These are phyloP conservation scores for Dynastes grantii DNA, from an alignment of 2,888 invertebrate genomes.

Conservation along the genomic window DNA sequence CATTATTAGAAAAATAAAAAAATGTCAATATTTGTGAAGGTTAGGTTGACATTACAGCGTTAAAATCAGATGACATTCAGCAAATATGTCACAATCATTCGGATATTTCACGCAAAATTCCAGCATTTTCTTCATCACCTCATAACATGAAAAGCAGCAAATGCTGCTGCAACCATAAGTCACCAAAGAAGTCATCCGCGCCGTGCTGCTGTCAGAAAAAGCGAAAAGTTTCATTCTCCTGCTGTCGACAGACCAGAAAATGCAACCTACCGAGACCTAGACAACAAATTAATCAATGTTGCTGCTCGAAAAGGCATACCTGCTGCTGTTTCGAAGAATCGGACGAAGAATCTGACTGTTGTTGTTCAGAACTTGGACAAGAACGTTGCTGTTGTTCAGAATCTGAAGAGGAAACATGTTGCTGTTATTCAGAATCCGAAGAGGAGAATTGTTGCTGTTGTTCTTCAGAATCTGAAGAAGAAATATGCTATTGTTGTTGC, in stretches of 20 bases:
- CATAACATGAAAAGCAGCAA: conserved; percentile 12
- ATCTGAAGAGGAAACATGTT: neutral
- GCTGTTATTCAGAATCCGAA: neutral
- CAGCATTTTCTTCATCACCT: neutral
- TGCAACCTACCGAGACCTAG: neutral
- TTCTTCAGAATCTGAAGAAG: neutral
- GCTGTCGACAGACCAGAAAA: neutral
- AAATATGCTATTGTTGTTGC: neutral
- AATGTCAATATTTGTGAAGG: too few species aligned
- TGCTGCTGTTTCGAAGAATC: neutral
- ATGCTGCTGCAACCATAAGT: conserved; percentile 8
- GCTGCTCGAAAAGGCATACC: neutral
- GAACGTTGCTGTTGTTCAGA: neutral
- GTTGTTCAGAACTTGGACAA: neutral
- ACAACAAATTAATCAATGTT: neutral
- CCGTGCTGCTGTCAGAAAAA: neutral
- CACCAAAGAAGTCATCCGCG: neutral
- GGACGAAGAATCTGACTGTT: neutral
- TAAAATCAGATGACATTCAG: neutral
- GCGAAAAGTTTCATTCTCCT: neutral
- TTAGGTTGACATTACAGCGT: too few species aligned
- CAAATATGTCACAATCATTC: neutral
- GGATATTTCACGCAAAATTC: conserved; percentile 1
- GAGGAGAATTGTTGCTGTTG: neutral
- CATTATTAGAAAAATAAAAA: too few species aligned